Evolutionary conservation across 2,113 vertebrate genomes (phyloP), one percentile per base, ranked within the genome.

Genomic region (Geococcyx californianus): DNA sequence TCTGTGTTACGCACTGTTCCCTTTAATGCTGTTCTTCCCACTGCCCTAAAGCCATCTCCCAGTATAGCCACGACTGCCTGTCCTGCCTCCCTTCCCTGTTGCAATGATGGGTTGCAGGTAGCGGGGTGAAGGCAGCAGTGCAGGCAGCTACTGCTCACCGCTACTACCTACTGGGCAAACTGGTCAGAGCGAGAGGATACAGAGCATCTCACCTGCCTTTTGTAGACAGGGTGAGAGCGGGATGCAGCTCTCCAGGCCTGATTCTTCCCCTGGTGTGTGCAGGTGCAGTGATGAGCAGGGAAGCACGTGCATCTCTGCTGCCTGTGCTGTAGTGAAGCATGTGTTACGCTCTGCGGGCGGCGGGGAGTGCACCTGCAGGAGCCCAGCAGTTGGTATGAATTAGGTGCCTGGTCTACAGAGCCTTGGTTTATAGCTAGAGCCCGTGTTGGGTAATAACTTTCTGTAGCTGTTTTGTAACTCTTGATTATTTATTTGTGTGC

Each of bases 81-180:
- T 74, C 29, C 69, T 56, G 49, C 44, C 8, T 59, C 6, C 11
- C 16, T 33, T 36, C 34, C 25, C 44, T 9, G 0, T 8, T 28
- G 63, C 54, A 45, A 4, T 18, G 54, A 1, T 25, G 13, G 34
- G 10, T 47, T 14, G 38, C 23, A 1, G 1, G 8, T 1, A 13
- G 26, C 28, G 55, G 2, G 2, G 31, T 4, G 68, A 19, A 15
- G 1, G 2, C 21, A 14, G 75, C 36, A 33, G 31, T 5, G 69
- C 75, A 24, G 47, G 7, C 29, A 56, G 0, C 36, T 66, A 3
- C 80, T 26, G 28, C 52, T 78, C 1, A 0, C 66, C 34, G 5
- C n/a, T 42, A 1, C 59, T 24, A 1, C 64, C 40, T 56, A 42
- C 58, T 66, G 68, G 40, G 9, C 31, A 69, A 26, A 3, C n/a